phyloP scores from a whole-genome alignment of 2,888 invertebrate genomes.

The Cyclophora punctaria region DNA sequence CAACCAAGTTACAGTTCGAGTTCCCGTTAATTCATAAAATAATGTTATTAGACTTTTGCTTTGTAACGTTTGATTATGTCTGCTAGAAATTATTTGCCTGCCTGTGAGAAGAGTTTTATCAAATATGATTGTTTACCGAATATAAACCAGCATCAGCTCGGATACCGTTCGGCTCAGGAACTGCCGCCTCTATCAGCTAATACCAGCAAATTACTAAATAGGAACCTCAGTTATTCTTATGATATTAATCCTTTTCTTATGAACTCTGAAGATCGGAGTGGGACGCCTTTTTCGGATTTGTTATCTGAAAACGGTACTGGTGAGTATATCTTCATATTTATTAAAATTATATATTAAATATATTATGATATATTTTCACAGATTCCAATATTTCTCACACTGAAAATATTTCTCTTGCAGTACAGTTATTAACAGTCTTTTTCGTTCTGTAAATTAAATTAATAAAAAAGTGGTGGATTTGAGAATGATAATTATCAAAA shows the following conservation, averaged over 20 bases:
- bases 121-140: constrained; percentile 61
- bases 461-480: no score
- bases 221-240: constrained; percentile 55
- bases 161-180: constrained; percentile 43
- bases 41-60: no score
- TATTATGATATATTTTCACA: no score
- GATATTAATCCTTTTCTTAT: constrained; percentile 40
- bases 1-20: no score
- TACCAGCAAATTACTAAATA: constrained; percentile 43
- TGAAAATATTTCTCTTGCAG: no score
- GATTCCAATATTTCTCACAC: no score
- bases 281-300: constrained; percentile 64
- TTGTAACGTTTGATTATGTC: constrained; percentile 52
- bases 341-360: no score
- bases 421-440: no score
- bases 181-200: constrained; percentile 53
- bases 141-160: constrained; percentile 54
- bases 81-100: constrained; percentile 60
- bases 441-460: no score
- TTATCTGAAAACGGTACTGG: constrained; percentile 66
- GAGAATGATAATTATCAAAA: no score
- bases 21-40: no score
- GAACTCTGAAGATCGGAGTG: constrained; percentile 45
- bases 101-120: constrained; percentile 53
- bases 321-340: constrained; percentile 11